Evolutionary conservation across 2,113 vertebrate genomes (phyloP), one percentile per base, ranked within the genome.

Genomic region (Planiliza haematocheilus): DNA sequence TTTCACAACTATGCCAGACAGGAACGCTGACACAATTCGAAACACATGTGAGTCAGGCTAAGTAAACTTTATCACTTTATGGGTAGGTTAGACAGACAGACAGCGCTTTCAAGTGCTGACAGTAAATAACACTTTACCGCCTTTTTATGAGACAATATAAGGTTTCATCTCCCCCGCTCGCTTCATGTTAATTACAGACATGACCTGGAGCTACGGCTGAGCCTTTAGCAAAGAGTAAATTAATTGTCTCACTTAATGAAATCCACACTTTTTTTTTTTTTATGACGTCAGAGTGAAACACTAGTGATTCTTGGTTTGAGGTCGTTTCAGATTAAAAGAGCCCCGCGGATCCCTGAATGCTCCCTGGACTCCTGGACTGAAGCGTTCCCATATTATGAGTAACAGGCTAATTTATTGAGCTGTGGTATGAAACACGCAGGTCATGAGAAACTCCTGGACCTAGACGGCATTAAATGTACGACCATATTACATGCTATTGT

Each of bases 21-120:
- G 61, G 61, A 67, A 71, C 13, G n/a, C 51, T 38, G 36, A 34
- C 13, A 18, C 49, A 2, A 74, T 83, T 30, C 34, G 12, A 74
- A 74, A 69, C 58, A 74, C 4, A 34, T 73, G 36, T 4, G 10
- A 79, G 43, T 61, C 13, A 41, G 55, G 7, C 52, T 60, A 43
- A 55, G 8, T n/a, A 52, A 16, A 12, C 16, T 12, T 43, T 53
- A 64, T 60, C 12, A 52, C 11, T 62, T 68, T 69, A 52, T 49
- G 52, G 37, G 48, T 17, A 41, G 3, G 38, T 39, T 57, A 71
- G 10, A 45, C n/a, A 17, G 39, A 41, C 12, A 42, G 36, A 16
- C 1, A 12, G 11, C n/a, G 20, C 14, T 59, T 60, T 75, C 17
- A 51, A 39, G 50, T 51, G 12, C 7, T 37, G 12, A 34, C 38